Base-by-base conservation (phyloP, 2,797 vertebrate species). In the Adelosebastes latens region DNA sequence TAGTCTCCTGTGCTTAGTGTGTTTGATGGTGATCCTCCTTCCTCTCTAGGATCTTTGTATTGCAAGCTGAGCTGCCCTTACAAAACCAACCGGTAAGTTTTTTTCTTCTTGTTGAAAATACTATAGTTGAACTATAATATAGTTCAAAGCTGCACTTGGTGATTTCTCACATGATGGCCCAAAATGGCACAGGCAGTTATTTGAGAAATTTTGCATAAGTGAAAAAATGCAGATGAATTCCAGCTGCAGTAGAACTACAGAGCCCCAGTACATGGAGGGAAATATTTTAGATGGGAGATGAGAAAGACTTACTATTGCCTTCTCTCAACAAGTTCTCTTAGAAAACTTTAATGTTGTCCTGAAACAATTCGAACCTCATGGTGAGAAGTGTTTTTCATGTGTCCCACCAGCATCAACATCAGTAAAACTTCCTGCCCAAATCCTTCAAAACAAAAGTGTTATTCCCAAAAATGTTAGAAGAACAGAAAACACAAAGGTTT, bases 11-110 rank as follows among this genome's bases (percentile, higher is more conserved):
- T 75, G 27, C 14, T 67, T 46, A 8, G 0, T 64, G 8, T 66
- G 14, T 70, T 27, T 85, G 46, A 73, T 8, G 12, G 12, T 67
- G n/a, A 32, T 27, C 8, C 22, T 80, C 9, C 10, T 75, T 75
- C 20, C 8, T 75, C 12, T 83, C 59, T 39, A 94, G 93, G 75
- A 20, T 90, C n/a, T 14, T 2, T 32, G 12, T 87, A 1, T 0
- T 66, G 0, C 11, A 31, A 9, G 70, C 83, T 73, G 67, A 87
- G 24, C 34, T 81, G 3, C 27, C 25, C 1, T 52, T 7, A 52
- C 55, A 66, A 27, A 84, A 80, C 29, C 76, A 79, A 53, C 4
- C 0, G 68, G 93, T 92, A 74, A 77, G 1, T 39, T 4, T 31
- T n/a, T 20, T 67, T 67, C 2, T 49, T 27, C 1, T 24, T 52